Evolutionary conservation across 2,888 invertebrate genomes (phyloP), one percentile per base, ranked within the genome.

Genomic region (Idaea biselata): DNA sequence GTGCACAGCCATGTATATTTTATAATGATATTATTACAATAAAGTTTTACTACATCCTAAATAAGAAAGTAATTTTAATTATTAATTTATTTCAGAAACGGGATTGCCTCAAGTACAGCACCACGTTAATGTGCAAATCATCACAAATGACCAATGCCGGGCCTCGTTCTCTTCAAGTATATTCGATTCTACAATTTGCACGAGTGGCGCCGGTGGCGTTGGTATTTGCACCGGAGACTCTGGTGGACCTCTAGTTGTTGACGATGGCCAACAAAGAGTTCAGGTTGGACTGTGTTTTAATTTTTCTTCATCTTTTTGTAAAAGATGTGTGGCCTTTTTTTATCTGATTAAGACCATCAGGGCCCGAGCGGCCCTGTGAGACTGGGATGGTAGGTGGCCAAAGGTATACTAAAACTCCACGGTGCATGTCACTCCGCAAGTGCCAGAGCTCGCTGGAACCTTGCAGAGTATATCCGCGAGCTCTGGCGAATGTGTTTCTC

Each of bases 81-180:
- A 1, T 16, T 16, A 8, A 2, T 16, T 18, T 32, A 44, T 59
- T 65, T 18, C 31, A 62, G 62, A 57, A 16, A 18, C 25, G 8
- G 17, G 16, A 6, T 14, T 58, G 17, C 25, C 33, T 1, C 64
- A 58, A 17, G 55, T 65, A 5, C 61, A 63, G 55, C 58, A 61
- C 1, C 58, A 72, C 53, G 78, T 78, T 16, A 63, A 55, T 16
- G 63, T 79, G 18, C 68, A 69, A 63, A 73, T 90, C n/a, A 82
- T 89, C 55, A 70, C 76, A 18, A 89, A 89, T 70, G 53, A 65
- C 0, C 68, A 71, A 16, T 93, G 93, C 72, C 74, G 74, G 5
- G 32, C 72, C 6, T 69, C 71, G 8, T 93, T 80, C 73, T 80
- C 86, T 0, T 73, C 77, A 4, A 33, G 54, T 14, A 76, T 93